Evolutionary conservation across 2,888 invertebrate genomes (phyloP).

Genomic region (Acleris laterana): DNA sequence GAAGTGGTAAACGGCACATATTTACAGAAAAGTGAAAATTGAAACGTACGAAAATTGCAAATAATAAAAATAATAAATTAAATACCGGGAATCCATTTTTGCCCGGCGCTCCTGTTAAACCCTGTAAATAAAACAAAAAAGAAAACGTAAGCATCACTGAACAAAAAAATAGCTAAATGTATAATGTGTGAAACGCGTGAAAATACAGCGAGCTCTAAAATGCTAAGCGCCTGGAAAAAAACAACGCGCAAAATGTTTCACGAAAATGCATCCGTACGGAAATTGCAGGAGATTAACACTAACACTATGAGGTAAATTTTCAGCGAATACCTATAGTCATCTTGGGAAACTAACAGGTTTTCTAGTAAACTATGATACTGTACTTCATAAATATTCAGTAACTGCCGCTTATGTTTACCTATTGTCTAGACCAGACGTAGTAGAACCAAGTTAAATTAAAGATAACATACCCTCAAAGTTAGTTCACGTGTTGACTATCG

Average conservation of each 20-base stretch:
- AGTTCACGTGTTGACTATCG: too few species aligned
- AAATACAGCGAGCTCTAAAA: not conserved
- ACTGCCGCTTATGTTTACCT: not conserved
- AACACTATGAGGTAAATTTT: not conserved
- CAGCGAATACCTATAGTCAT: too few species aligned
- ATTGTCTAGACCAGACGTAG: too few species aligned
- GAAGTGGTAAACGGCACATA: conserved; percentile 14
- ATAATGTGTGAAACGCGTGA: not conserved
- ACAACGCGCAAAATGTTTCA: not conserved
- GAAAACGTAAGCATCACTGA: conserved; percentile 51
- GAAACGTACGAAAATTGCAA: conserved; percentile 73
- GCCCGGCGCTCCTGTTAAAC: conserved; percentile 91
- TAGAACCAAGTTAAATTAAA: too few species aligned
- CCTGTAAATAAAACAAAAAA: conserved; percentile 82
- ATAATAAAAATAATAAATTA: conserved; percentile 68
- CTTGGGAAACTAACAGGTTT: too few species aligned
- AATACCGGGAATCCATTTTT: conserved; percentile 95
- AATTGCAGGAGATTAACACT: not conserved
- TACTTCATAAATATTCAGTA: too few species aligned
- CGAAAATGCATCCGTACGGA: not conserved
- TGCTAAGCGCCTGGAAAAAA: conserved; percentile 5
- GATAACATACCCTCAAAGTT: too few species aligned
- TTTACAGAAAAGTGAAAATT: conserved; percentile 38
- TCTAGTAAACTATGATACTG: too few species aligned
- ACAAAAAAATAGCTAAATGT: conserved; percentile 47